phyloP scores from a whole-genome alignment of 2,888 invertebrate species.

The Trichacis sp. region DNA sequence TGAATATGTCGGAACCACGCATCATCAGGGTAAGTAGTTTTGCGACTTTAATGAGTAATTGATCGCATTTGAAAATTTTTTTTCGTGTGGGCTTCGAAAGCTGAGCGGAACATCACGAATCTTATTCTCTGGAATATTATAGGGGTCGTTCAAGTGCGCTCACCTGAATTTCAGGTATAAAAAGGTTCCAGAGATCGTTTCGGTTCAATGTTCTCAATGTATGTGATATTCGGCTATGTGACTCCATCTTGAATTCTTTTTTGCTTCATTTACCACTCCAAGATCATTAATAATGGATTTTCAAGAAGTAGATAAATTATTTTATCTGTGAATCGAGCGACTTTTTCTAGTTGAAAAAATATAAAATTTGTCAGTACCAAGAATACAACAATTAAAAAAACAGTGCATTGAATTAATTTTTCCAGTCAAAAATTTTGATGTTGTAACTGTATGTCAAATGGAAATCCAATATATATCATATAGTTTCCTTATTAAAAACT shows the following conservation, averaged over 20 bases:
- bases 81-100: too few species aligned
- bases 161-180: constrained; percentile 43
- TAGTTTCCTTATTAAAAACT: too few species aligned
- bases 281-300: not conserved
- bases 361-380: too few species aligned
- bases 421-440: too few species aligned
- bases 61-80: too few species aligned
- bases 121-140: constrained; percentile 32
- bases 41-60: too few species aligned
- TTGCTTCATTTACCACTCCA: not conserved
- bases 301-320: not conserved
- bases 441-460: too few species aligned
- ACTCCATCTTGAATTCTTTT: constrained; percentile 67
- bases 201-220: constrained; percentile 28
- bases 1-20: not conserved
- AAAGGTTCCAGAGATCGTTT: constrained; percentile 25
- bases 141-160: constrained; percentile 40
- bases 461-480: too few species aligned
- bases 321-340: too few species aligned
- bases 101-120: not conserved
- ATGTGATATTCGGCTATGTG: constrained; percentile 62
- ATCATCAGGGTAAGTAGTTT: too few species aligned
- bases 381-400: too few species aligned
- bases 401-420: too few species aligned
- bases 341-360: not conserved